phyloP scores from a whole-genome alignment of 2,113 vertebrate genomes.

The Setophaga kirtlandii region DNA sequence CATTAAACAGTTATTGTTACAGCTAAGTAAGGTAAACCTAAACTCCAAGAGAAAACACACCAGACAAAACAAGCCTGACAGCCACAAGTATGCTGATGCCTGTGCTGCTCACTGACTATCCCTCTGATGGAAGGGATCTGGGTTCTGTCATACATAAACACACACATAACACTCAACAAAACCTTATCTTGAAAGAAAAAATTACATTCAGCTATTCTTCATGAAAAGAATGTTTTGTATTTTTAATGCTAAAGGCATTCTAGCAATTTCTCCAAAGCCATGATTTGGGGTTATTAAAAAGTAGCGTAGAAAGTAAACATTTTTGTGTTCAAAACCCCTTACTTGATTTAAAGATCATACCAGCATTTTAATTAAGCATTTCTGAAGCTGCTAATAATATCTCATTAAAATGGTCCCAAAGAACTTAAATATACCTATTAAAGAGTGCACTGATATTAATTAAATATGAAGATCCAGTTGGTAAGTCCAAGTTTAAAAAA shows the following conservation, averaged over 20 bases:
- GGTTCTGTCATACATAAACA: background rate
- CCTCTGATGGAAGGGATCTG: background rate
- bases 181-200: background rate
- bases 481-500: background rate
- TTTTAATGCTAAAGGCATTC: background rate
- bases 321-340: background rate
- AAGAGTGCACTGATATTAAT: background rate
- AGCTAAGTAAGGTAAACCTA: background rate
- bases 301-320: background rate
- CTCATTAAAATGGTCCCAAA: background rate
- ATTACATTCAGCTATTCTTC: background rate
- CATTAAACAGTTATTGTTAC: background rate
- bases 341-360: conserved; percentile 1
- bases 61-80: background rate
- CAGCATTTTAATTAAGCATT: conserved; percentile 34
- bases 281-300: background rate
- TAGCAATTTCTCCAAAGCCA: background rate
- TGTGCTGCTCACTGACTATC: background rate
- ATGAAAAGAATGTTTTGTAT: background rate
- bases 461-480: background rate
- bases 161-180: background rate
- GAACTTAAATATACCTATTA: background rate
- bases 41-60: background rate
- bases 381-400: conserved; percentile 24
- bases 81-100: background rate